Conservation (phyloP, 2,797 vertebrate species). For the Odontamblyopus rebecca region DNA sequence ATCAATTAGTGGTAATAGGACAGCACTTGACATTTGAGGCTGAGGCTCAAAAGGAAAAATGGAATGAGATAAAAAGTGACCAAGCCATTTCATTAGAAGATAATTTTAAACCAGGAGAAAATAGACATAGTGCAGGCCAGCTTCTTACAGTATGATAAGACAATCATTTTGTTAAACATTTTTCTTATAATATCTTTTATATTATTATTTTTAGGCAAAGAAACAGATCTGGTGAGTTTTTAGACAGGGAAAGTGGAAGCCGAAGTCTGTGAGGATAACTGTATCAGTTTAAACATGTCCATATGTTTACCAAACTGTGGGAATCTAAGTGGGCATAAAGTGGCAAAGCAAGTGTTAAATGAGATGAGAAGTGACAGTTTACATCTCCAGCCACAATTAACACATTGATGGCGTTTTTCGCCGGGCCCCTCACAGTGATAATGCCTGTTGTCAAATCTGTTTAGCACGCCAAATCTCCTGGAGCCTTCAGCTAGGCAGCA, state of each 20-base stretch:
- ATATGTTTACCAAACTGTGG: slow-evolving; percentile 81
- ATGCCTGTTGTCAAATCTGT: slow-evolving; percentile 99
- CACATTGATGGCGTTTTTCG: slow-evolving; percentile 96
- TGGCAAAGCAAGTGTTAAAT: slow-evolving; percentile 91
- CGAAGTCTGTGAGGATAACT: slow-evolving; percentile 41
- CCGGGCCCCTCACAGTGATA: slow-evolving; percentile 98
- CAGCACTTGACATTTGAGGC: slow-evolving; percentile 51
- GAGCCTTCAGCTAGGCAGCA: slow-evolving; percentile 97
- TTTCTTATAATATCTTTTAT: neutral
- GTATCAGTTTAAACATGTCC: slow-evolving; percentile 75
- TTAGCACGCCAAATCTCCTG: slow-evolving; percentile 99
- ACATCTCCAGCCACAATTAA: slow-evolving; percentile 99
- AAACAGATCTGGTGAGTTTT: neutral
- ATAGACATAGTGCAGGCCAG: neutral
- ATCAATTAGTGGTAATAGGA: slow-evolving; percentile 75
- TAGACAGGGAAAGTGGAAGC: slow-evolving; percentile 29
- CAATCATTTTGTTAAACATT: neutral
- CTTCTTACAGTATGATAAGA: neutral
- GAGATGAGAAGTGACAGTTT: slow-evolving; percentile 99
- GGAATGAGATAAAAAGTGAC: slow-evolving; percentile 17
- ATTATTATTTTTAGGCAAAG: neutral
- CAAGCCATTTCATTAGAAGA: slow-evolving; percentile 18
- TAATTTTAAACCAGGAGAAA: slow-evolving; percentile 15
- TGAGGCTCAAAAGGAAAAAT: slow-evolving; percentile 24
- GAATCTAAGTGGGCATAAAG: slow-evolving; percentile 84